phyloP scores from a whole-genome alignment of 37 sponge, comb jelly and placozoan genomes.

The Agelas oroides region DNA sequence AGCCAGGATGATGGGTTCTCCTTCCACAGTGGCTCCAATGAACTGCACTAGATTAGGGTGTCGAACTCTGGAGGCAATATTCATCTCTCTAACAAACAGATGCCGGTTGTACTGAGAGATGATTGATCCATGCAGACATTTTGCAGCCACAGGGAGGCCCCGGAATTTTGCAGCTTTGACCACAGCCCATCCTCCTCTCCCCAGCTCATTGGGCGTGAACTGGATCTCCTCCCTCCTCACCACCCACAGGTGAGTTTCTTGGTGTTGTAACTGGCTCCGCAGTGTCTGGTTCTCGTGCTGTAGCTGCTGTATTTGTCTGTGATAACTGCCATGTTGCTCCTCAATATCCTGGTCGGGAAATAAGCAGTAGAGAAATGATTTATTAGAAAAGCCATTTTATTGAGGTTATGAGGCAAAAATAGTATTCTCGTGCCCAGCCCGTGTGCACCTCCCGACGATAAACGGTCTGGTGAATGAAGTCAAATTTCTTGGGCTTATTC shows the following conservation, averaged over 20 bases:
- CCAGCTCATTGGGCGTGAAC: constrained; percentile 45
- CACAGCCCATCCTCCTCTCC: constrained; percentile 67
- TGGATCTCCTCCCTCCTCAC: constrained; percentile 49
- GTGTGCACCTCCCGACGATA: no score
- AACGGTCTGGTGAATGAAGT: no score
- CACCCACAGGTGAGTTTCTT: constrained; percentile 24
- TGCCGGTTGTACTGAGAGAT: constrained; percentile 52
- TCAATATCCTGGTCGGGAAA: no score
- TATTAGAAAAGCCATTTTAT: no score
- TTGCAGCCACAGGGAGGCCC: constrained; percentile 65
- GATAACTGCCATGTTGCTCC: no score
- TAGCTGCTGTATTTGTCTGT: no score
- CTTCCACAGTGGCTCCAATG: constrained; percentile 58
- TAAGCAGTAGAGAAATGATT: no score
- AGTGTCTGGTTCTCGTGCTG: no score
- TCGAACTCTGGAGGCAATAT: constrained; percentile 46
- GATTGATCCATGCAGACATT: constrained; percentile 55
- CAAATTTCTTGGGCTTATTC: no score
- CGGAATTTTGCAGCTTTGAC: constrained; percentile 66
- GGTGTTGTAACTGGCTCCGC: no score
- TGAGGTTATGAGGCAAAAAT: no score
- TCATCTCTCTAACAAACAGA: constrained; percentile 70
- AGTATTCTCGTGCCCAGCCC: no score
- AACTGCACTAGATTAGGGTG: constrained; percentile 75
- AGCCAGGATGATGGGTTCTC: constrained; percentile 48